Base-by-base conservation (phyloP, 2,888 invertebrate genomes). In the Lysandra bellargus region DNA sequence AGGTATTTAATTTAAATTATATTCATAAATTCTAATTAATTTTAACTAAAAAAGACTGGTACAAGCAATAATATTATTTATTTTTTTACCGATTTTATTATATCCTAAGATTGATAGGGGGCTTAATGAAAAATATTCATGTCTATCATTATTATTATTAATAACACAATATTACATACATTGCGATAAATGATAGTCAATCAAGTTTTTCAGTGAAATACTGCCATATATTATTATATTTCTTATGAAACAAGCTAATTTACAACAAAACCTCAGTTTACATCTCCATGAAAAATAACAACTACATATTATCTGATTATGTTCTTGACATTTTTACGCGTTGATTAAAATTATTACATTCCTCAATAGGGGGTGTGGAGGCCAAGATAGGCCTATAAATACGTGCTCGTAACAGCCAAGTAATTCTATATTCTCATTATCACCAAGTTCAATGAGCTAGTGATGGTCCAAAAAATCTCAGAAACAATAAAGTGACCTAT, bases 401-500 rank as follows among this genome's bases (percentile, higher is more conserved):
- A 69, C 33, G 17, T 23, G 23, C 69, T 69, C 14, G 33, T 33
- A 69, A 44, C 49, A 49, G 75, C 49, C 30, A 75, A 75, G 75
- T 49, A 75, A 75, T 49, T 75, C 75, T 49, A 75, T 44, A 69
- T 69, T 69, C 17, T 33, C 33, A 69, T 69, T 69, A 78, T 44
- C 64, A 64, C 84, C 84, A 86, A 82, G 86, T 87, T 87, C 86
- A 86, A 85, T 87, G 88, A 84, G 84, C 87, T 83, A 86, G 82
- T 87, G 88, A 88, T 85, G 85, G 84, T 84, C 91, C 90, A 90
- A 91, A 88, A 89, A 87, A 87, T 85, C 85, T 84, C 85, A 86
- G 84, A 87, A 87, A 87, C 87, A 90, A 90, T 91, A 90, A 91
- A 89, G 84, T 90, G 92, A 91, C 90, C 92, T 90, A 92, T 93